Percentiles rank a stretch among this genome's conserved stretches.
Conservation (phyloP, 2,113 vertebrate genomes). For the Bambusicola thoracicus region DNA sequence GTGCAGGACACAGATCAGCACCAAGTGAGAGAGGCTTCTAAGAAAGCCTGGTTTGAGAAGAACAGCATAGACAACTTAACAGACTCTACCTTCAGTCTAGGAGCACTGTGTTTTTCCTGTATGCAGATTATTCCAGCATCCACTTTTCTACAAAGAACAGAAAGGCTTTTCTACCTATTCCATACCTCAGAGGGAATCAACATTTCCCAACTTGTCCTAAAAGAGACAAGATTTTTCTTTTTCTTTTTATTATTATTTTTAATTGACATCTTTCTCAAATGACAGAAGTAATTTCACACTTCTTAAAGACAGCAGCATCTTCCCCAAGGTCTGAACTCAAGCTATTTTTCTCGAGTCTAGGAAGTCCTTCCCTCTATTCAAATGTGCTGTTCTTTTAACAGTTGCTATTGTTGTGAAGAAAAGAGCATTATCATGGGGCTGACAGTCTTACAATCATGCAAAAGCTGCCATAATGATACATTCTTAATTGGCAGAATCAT, state of each 20-base stretch:
- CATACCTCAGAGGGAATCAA: not conserved
- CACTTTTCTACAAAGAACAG: not conserved
- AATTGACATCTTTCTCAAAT: not conserved
- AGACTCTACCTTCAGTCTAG: fast-evolving
- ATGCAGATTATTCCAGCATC: not conserved
- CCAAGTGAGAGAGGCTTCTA: fast-evolving
- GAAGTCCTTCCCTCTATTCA: slow-evolving; percentile 18
- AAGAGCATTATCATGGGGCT: not conserved
- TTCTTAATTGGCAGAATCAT: slow-evolving; percentile 10
- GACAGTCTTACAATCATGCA: not conserved
- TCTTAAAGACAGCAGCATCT: not conserved
- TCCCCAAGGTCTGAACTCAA: not conserved
- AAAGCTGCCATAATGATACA: not conserved
- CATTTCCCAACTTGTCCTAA: not conserved
- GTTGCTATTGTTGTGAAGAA: slow-evolving; percentile 8
- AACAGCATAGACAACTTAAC: not conserved
- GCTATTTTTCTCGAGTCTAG: not conserved
- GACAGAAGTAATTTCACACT: not conserved
- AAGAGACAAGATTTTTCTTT: not conserved
- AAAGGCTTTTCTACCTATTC: not conserved
- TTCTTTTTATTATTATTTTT: not conserved
- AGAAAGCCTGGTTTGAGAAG: not conserved
- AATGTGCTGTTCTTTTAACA: slow-evolving; percentile 15
- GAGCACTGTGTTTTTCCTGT: not conserved
- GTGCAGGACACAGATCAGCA: not conserved